These are phyloP conservation scores for Mionectes macconnelli DNA, from an alignment of 2,113 vertebrate species.

Conservation along the genomic window DNA sequence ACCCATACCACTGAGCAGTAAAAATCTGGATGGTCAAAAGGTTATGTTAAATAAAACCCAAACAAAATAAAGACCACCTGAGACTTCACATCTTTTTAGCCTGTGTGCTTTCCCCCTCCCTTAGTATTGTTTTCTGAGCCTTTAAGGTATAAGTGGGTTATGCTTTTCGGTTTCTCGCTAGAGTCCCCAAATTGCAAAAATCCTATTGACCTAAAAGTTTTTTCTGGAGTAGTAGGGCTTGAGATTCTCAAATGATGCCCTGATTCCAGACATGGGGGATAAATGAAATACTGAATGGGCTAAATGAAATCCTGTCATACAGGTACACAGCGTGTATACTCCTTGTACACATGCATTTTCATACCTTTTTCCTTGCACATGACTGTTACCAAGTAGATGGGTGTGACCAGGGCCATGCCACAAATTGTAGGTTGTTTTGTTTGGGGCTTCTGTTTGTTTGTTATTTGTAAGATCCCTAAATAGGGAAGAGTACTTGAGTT, in stretches of 20 bases:
- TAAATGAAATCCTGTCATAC: background rate
- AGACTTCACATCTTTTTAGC: background rate
- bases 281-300: background rate
- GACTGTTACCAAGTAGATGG: background rate
- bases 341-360: background rate
- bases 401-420: background rate
- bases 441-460: background rate
- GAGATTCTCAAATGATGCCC: background rate
- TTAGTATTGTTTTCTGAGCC: background rate
- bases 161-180: background rate
- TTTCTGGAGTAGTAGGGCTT: background rate
- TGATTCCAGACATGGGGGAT: background rate
- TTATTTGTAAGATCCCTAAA: background rate
- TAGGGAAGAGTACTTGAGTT: background rate
- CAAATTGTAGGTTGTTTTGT: background rate
- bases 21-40: background rate
- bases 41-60: background rate
- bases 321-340: background rate
- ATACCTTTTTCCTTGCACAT: rapidly evolving
- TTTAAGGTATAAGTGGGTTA: background rate
- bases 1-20: background rate
- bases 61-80: rapidly evolving
- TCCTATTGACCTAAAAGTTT: background rate
- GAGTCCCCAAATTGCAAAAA: background rate
- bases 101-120: background rate